Evolutionary conservation across 53 echinoderm and acorn worm genomes (phyloP), one percentile per base, ranked within the genome.

Genomic region (Arbacia lixula): DNA sequence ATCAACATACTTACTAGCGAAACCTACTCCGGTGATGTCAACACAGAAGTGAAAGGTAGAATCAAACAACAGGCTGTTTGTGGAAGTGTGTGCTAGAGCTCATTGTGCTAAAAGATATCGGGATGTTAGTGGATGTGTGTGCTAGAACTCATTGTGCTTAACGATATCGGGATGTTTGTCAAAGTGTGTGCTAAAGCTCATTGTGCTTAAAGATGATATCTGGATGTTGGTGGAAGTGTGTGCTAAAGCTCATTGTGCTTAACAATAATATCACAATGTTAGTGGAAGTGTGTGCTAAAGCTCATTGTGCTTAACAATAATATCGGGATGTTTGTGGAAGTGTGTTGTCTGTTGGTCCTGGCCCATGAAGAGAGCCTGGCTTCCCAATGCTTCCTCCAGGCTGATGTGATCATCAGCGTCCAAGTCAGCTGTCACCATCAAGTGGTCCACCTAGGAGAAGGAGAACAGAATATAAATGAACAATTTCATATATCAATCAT

Each of bases 281-380:
- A 38, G 60, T 38, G 39, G 60, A 78, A 78, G n/a, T n/a, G n/a
- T n/a, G n/a, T n/a, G 64, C 57, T 58, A 78, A 38, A 78, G 78
- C 39, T 78, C 78, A 60, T 38, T 60, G 28, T 77, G 39, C 16
- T 56, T 17, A 26, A 78, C 42, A 3, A 78, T 37, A 29, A 78
- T 78, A 28, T 78, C 39, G 24, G 78, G 78, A 40, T 78, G 20
- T 29, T 29, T 60, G 60, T 38, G 39, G 60, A 78, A 78, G 39
- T 78, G 78, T n/a, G 72, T 72, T 0, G 72, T 12, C 10, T 74
- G 74, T 31, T 64, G 64, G 33, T 78, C 58, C 24, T 28, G 9
- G 1, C 78, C 78, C 78, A 78, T 78, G 60, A 78, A 78, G 21
- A 78, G 78, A 12, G 60, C 43, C 39, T 78, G 58, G 39, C 78